Conservation (phyloP, 2,888 invertebrate genomes). For the Agrotis puta region DNA sequence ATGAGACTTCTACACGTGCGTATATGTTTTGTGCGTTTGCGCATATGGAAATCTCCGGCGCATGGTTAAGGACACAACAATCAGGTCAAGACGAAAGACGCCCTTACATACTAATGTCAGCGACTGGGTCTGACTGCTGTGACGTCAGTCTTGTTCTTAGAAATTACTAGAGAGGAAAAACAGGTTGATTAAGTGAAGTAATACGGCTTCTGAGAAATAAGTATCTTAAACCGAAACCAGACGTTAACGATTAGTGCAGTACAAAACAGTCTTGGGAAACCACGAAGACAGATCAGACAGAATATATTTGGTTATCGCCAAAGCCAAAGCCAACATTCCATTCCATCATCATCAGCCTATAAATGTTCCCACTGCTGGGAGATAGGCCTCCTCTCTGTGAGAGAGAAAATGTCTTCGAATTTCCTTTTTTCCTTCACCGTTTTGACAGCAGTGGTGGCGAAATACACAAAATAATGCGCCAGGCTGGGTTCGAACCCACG, state of each 20-base stretch:
- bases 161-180: conserved; percentile 28
- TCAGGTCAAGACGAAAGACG: conserved; percentile 75
- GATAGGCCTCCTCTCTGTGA: no score
- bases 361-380: no score
- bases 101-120: conserved; percentile 72
- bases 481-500: no score
- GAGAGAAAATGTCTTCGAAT: no score
- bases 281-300: no score
- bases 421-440: no score
- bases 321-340: background rate
- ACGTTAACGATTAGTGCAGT: background rate
- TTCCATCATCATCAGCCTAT: background rate
- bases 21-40: conserved; percentile 20
- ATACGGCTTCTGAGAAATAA: no score
- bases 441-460: no score
- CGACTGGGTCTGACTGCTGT: conserved; percentile 30
- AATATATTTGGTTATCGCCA: no score
- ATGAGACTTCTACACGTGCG: conserved; percentile 28
- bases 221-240: no score
- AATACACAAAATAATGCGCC: no score
- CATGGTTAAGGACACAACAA: conserved; percentile 74
- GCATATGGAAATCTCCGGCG: conserved; percentile 57
- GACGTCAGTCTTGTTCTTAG: conserved; percentile 53
- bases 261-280: background rate
- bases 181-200: background rate